Conservation (phyloP, 2,113 vertebrate genomes). For the Rattus norvegicus region DNA sequence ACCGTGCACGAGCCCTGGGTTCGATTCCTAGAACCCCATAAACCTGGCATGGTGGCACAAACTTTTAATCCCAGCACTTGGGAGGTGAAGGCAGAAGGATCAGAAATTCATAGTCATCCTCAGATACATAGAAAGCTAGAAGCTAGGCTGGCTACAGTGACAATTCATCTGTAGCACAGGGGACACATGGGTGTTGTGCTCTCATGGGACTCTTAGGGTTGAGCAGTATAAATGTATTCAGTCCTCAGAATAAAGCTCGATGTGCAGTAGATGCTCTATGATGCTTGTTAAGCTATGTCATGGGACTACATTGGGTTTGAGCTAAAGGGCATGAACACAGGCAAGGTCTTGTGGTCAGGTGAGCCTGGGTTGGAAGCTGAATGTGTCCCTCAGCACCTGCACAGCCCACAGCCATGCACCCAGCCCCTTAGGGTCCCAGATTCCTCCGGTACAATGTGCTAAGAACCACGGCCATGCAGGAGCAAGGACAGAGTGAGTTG, state of each 20-base stretch:
- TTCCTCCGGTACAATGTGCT: not conserved
- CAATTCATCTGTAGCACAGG: not conserved
- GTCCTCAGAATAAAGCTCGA: not conserved
- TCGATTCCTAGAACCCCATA: not conserved
- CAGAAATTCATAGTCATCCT: not conserved
- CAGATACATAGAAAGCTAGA: not conserved
- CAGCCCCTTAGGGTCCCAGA: not conserved
- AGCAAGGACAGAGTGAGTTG: not conserved
- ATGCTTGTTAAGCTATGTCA: not conserved
- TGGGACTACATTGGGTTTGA: not conserved
- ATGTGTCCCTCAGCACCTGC: not conserved
- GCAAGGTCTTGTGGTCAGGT: not conserved
- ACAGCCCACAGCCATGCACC: not conserved
- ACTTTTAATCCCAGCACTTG: not conserved
- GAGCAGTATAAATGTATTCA: not conserved
- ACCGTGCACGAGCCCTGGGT: not conserved
- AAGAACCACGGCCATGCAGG: not conserved
- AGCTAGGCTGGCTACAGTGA: not conserved
- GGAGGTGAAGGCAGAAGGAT: not conserved
- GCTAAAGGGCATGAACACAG: not conserved
- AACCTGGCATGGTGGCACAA: not conserved
- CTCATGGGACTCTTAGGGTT: not conserved
- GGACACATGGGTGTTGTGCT: not conserved
- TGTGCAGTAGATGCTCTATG: no score
- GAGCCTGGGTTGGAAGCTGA: not conserved